Percentiles rank a stretch among this genome's conserved stretches.
phyloP scores from a whole-genome alignment of 2,888 invertebrate genomes.

The Epirrhoe alternata region DNA sequence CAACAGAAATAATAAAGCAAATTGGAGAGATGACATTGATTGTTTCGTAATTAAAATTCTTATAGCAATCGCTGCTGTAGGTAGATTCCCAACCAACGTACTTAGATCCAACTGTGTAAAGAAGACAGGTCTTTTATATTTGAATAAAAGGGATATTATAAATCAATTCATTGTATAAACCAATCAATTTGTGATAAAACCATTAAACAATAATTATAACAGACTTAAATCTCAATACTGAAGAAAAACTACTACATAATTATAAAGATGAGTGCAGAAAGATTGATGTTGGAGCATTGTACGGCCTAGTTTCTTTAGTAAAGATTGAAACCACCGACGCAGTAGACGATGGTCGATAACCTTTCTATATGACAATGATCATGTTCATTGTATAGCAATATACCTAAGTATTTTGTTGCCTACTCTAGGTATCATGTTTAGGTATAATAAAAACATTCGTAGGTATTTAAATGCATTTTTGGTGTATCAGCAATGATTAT shows the following conservation, averaged over 20 bases:
- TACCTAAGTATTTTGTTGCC: no score
- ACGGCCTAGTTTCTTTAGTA: constrained; percentile 2
- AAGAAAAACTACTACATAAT: constrained; percentile 2
- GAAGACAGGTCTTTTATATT: constrained; percentile 20
- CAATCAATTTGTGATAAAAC: constrained; percentile 39
- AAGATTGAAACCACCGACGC: not conserved
- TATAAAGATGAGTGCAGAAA: constrained; percentile 12
- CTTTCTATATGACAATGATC: not conserved
- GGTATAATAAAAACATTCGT: no score
- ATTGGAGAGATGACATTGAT: constrained; percentile 54
- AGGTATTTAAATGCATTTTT: no score
- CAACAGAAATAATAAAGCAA: constrained; percentile 58
- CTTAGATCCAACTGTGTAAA: constrained; percentile 26
- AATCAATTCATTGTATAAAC: constrained; percentile 8
- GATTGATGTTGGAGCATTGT: constrained; percentile 13
- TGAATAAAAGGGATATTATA: constrained; percentile 2
- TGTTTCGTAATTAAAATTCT: constrained; percentile 55
- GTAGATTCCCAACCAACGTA: constrained; percentile 9
- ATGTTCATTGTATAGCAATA: no score
- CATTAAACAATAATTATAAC: constrained; percentile 35
- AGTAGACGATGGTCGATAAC: not conserved
- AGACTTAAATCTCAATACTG: not conserved
- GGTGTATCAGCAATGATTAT: no score
- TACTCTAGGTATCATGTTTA: no score
- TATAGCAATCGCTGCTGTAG: constrained; percentile 16